Evolutionary conservation across 1,140 invertebrate genomes (phyloP).

Genomic region (Odontomachus brunneus): DNA sequence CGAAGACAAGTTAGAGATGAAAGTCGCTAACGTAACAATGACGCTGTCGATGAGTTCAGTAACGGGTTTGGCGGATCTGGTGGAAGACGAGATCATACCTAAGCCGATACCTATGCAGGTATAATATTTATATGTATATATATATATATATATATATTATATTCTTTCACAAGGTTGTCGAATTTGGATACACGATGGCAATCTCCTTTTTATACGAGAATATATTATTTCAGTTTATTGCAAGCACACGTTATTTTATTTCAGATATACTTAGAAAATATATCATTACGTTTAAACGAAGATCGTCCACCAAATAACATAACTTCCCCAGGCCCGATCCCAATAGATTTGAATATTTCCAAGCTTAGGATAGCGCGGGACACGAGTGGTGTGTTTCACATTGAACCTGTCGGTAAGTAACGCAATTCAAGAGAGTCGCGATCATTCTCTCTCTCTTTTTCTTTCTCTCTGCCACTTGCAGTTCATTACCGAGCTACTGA

Average conservation of each 20-base stretch:
- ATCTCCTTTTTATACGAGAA: not conserved
- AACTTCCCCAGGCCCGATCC: slow-evolving; percentile 92
- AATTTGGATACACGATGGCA: not conserved
- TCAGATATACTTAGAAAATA: slow-evolving; percentile 89
- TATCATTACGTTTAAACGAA: slow-evolving; percentile 90
- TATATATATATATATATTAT: not conserved
- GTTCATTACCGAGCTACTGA: slow-evolving; percentile 55
- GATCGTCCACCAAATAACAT: slow-evolving; percentile 93
- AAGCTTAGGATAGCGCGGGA: slow-evolving; percentile 89
- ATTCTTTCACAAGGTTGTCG: not conserved
- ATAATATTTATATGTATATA: no score
- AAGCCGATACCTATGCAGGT: slow-evolving; percentile 93
- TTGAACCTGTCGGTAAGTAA: slow-evolving; percentile 87
- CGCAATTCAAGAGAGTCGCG: not conserved
- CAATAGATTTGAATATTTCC: slow-evolving; percentile 91
- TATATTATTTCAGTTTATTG: not conserved
- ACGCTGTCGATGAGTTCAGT: slow-evolving; percentile 93
- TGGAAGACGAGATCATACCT: slow-evolving; percentile 94
- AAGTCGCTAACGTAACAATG: slow-evolving; percentile 89
- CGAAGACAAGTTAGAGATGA: slow-evolving; percentile 86
- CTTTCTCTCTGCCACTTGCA: slow-evolving; percentile 78
- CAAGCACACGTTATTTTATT: slow-evolving; percentile 64
- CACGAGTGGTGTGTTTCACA: slow-evolving; percentile 89
- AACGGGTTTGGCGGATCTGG: slow-evolving; percentile 91
- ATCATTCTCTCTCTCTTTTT: not conserved